Evolutionary conservation across 2,113 vertebrate genomes (phyloP).

Genomic region (Salvelinus alpinus): DNA sequence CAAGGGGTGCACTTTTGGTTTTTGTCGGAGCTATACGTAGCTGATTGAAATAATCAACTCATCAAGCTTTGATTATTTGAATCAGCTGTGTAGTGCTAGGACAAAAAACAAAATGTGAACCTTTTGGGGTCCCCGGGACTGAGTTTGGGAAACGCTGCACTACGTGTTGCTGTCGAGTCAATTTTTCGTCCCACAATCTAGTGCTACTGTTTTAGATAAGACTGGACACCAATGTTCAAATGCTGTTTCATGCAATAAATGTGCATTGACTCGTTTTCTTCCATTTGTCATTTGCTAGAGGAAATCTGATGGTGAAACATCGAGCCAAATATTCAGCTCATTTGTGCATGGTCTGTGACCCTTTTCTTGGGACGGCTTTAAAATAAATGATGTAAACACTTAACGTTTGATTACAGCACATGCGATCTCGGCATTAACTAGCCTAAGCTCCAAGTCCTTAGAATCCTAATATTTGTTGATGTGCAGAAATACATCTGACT

Average conservation of each 20-base stretch:
- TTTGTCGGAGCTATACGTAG: no score
- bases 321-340: background rate
- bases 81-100: no score
- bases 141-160: no score
- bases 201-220: background rate
- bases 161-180: no score
- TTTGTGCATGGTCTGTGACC: constrained; percentile 9
- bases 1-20: no score
- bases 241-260: background rate
- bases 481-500: background rate
- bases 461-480: background rate
- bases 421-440: background rate
- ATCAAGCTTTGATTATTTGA: no score
- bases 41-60: no score
- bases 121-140: no score
- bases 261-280: background rate
- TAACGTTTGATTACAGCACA: background rate
- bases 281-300: background rate
- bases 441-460: background rate
- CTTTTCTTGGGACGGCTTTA: background rate
- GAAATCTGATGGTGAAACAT: background rate
- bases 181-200: background rate
- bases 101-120: no score
- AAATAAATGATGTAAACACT: background rate
- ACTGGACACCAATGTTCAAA: background rate